Base-by-base conservation (phyloP, 2,797 vertebrate genomes). In the Liasis olivaceus region DNA sequence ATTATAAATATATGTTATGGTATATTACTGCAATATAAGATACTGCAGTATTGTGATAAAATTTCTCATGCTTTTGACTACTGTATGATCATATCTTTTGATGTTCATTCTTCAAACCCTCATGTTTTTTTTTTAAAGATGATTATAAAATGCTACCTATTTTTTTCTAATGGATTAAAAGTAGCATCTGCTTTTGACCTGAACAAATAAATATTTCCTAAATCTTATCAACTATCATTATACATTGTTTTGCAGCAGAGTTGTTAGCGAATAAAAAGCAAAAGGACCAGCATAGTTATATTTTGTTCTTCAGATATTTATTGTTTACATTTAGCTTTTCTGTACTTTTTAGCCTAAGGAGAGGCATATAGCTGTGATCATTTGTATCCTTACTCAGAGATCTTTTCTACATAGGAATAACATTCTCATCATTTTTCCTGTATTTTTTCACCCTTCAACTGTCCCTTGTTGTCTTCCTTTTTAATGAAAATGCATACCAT, bases 401-500 rank as follows among this genome's bases (percentile, higher is more conserved):
- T 64, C 62, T 88, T 90, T 84, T 72, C 92, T 84, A 85, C 69
- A 47, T 66, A 90, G 69, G 66, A 93, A 93, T 88, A 93, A 93
- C 89, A 91, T 91, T 93, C 69, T 88, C 47, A 85, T 90, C 92
- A 93, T 91, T 91, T 93, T 93, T 85, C 66, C 85, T 91, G 64
- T 47, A 87, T 91, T 91, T 93, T 93, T 93, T 93, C 77, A 92
- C 89, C 91, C 87, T 85, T 89, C 59, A 88, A 88, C 92, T 66
- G 81, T 85, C 86, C 87, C 85, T 26, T 88, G 31, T 54, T 87
- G 89, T 88, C 88, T 91, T 93, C 51, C 89, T 91, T 91, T 91
- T 91, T 90, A 93, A 93, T 93, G 89, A 93, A 93, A 88, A 51
- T 20, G 64, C 92, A 93, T 93, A 91, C 92, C 92, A 88, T 88